Base-by-base conservation (phyloP, 2,797 vertebrate genomes). In the Smutsia temminckii region DNA sequence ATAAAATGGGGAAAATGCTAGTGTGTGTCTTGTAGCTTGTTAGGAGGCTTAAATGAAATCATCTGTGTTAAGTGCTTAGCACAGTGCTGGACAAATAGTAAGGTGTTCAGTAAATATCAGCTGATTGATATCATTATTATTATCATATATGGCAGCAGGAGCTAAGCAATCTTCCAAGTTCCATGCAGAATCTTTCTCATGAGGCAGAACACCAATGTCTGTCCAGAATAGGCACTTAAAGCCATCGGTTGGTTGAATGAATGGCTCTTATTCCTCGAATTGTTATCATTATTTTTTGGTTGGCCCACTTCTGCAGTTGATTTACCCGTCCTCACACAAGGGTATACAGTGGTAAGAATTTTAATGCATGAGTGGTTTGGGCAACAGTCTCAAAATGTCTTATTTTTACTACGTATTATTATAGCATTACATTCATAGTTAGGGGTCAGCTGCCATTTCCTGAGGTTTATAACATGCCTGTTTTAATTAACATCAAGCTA, bases 361-460 rank as follows among this genome's bases (percentile, higher is more conserved):
- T 98, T 97, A 0, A 97, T 98, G 95, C 98, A 97, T 96, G 96
- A 97, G 89, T 3, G n/a, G 97, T 97, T 98, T 96, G 97, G 98
- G 97, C 98, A 98, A 97, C 94, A 95, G 86, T 97, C 96, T 96
- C 97, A 96, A 97, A 97, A 85, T 98, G 96, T 91, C 97, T 98
- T 98, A 94, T 96, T 98, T 98, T 98, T 98, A 98, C 97, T 98
- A 97, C 46, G 78, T 98, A 98, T 98, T 98, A 98, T 98, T 98
- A 98, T 97, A 98, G 98, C 97, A 97, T 98, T 98, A 98, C 98
- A 98, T 98, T 98, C 98, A 98, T 98, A 98, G 98, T 98, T 98
- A 98, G 98, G 97, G 98, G 98, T 98, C 98, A 98, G 98, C 98
- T 98, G 98, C 98, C 98, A 98, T 98, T 98, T 98, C 98, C 98